These are phyloP conservation scores for Montifringilla adamsi DNA, from an alignment of 2,113 vertebrate genomes.

Conservation along the genomic window DNA sequence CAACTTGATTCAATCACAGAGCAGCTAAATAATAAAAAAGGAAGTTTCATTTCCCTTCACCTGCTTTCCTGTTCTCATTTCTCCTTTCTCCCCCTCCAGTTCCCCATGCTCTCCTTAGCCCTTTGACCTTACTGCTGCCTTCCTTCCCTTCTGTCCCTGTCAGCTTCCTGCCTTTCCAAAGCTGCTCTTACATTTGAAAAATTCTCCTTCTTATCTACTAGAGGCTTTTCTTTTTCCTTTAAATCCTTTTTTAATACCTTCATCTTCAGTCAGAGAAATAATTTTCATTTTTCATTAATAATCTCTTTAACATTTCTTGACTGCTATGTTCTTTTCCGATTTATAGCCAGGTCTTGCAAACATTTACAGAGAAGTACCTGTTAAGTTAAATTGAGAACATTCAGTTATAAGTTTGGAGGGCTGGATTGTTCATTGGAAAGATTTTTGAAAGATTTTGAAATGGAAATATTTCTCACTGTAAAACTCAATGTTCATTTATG, in stretches of 20 bases:
- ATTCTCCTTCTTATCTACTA: background rate
- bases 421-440: background rate
- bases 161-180: background rate
- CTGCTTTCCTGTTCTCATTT: conserved; percentile 25
- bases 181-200: background rate
- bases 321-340: conserved; percentile 5
- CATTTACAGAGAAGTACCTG: background rate
- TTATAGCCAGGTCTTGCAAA: background rate
- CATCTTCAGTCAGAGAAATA: background rate
- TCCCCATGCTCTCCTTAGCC: background rate
- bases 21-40: conserved; percentile 19
- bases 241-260: conserved; percentile 1
- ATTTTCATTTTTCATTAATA: conserved; percentile 23
- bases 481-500: conserved; percentile 8
- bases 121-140: conserved; percentile 1
- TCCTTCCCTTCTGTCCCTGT: background rate
- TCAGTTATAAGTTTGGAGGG: background rate
- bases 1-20: conserved; percentile 3
- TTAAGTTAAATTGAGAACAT: conserved; percentile 14
- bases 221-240: background rate
- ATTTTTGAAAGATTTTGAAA: background rate
- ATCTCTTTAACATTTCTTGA: conserved; percentile 2
- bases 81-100: background rate
- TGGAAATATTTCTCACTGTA: conserved; percentile 11
- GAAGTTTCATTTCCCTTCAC: conserved; percentile 44